Evolutionary conservation across 2,888 invertebrate species (phyloP), one percentile per base, ranked within the genome.

Genomic region (Laothoe populi): DNA sequence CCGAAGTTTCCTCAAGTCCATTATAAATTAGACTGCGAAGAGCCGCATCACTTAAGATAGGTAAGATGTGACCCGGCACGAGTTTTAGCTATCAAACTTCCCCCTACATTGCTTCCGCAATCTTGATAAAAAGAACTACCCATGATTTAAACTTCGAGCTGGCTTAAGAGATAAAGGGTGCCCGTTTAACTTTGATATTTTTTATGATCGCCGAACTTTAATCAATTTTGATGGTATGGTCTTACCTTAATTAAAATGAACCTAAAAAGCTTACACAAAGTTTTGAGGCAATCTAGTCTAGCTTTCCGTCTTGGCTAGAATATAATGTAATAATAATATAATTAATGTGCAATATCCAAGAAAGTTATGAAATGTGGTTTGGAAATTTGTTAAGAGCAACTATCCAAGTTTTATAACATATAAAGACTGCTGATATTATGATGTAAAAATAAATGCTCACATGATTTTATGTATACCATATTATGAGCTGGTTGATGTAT

Each of bases 11-110:
- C 90, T 83, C 87, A 92, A 92, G 92, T 91, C 92, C 92, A 92
- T 92, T 92, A 92, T 92, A 92, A 92, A 92, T 92, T 92, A 92
- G 92, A 92, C 92, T 88, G 87, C 86, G 90, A 88, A 90, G 89
- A 86, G 86, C 86, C 90, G 90, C 91, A 90, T 92, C 92, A 89
- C 88, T 91, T 92, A 88, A 92, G 92, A 90, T 92, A 90, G 91
- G 91, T 90, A 90, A 85, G 88, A 90, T 90, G 88, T 89, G 91
- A 90, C 91, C 91, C 87, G 86, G 84, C 87, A 87, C 87, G 89
- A 89, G 83, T 84, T 87, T 82, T 78, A 83, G 84, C 82, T 81
- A 77, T 86, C 87, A 79, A 90, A 90, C 86, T 91, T 90, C 82
- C 74, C 70, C 80, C 79, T 88, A 91, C 86, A 90, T 88, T 87